Evolutionary conservation across 1,140 invertebrate species (phyloP), one percentile per base, ranked within the genome.

Genomic region (Limonius californicus): DNA sequence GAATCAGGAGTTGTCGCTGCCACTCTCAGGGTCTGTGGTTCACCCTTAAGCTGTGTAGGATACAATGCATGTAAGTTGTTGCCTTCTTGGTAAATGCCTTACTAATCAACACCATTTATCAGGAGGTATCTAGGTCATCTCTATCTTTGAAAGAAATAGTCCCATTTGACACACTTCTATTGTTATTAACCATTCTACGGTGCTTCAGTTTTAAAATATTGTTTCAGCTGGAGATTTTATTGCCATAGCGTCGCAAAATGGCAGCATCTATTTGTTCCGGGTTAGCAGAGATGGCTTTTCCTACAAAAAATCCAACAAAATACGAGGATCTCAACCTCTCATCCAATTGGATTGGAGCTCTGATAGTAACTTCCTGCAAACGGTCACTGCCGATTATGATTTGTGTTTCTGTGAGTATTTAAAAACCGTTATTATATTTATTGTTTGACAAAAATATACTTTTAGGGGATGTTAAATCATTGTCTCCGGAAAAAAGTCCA

Each of bases 371-470:
- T 93, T 89, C 69, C 72, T 97, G 30, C 91, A 93, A 77, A 92
- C 91, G 1, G 93, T 94, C 60, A 95, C 94, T 15, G 90, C 92
- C 65, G 94, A 97, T 74, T 96, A 95, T 72, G 94, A 97, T 77
- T 78, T 97, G 20, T 83, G 91, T 7, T 94, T 89, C 75, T 95
- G 93, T 94, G 83, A 87, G 87, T 81, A 68, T 20, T n/a, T n/a
- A n/a, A n/a, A n/a, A n/a, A n/a, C n/a, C n/a, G n/a, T n/a, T n/a
- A n/a, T n/a, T n/a, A n/a, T n/a, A n/a, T n/a, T n/a, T n/a, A n/a
- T n/a, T n/a, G n/a, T n/a, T n/a, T n/a, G n/a, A n/a, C n/a, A 54
- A 27, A 54, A 23, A 14, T 45, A 45, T 8, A 45, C 8, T 78
- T 81, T 66, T 76, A 92, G 93, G 93, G 92, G 90, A 91, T 69